A percentile compares a stretch with the other conserved stretches of the same genome.
Conservation (phyloP, 2,888 invertebrate species). For the Deilephila porcellus region DNA sequence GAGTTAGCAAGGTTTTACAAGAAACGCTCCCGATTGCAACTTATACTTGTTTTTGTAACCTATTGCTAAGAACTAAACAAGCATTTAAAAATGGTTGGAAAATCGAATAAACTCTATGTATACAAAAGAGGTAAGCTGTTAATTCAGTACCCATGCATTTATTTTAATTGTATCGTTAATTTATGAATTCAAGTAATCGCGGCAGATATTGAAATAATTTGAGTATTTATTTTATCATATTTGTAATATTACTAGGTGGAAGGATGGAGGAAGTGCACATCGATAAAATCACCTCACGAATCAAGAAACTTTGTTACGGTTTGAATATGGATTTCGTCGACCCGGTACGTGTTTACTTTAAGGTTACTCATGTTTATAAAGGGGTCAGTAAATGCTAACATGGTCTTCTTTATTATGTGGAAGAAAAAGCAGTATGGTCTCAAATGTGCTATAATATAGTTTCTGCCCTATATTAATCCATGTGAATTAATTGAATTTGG, state of each 20-base stretch:
- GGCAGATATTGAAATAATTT: too few species aligned
- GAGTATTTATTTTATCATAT: background rate
- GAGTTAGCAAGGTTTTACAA: background rate
- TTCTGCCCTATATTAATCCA: too few species aligned
- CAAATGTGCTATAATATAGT: too few species aligned
- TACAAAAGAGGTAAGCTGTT: constrained; percentile 74
- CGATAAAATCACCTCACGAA: constrained; percentile 98
- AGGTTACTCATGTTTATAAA: background rate
- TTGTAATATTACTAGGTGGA: constrained; percentile 86
- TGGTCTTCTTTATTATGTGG: too few species aligned
- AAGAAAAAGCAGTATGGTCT: too few species aligned
- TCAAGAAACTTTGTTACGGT: constrained; percentile 97
- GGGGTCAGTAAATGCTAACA: background rate
- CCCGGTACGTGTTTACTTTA: constrained; percentile 88
- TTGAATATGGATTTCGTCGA: constrained; percentile 98
- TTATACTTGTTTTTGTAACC: background rate
- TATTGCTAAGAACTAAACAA: background rate
- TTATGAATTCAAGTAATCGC: too few species aligned
- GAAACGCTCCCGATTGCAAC: background rate
- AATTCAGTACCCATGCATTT: background rate
- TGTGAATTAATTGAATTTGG: too few species aligned
- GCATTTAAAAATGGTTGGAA: constrained; percentile 63
- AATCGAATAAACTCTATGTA: constrained; percentile 72
- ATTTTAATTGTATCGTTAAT: background rate
- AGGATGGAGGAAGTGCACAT: constrained; percentile 96